Percentiles rank a stretch among this genome's conserved stretches.
Conservation (phyloP, 2,797 vertebrate genomes). For the Erpetoichthys calabaricus region DNA sequence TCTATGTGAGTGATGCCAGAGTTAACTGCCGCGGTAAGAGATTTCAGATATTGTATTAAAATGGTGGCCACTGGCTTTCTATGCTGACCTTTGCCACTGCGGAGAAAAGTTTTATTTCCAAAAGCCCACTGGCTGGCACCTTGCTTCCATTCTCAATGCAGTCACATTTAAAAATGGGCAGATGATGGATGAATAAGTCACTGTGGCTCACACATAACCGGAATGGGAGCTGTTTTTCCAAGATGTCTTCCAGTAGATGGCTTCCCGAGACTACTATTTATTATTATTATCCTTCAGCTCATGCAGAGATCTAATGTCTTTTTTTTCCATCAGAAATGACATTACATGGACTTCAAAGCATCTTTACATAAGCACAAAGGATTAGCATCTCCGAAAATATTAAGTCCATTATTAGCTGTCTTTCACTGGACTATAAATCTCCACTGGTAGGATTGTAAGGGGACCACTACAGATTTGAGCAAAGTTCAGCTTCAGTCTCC, state of each 20-base stretch:
- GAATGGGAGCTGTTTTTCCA: no score
- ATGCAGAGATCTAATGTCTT: no score
- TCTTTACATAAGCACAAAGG: slow-evolving; percentile 14
- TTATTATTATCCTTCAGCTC: no score
- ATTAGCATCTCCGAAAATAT: slow-evolving; percentile 3
- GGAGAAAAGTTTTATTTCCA: no score
- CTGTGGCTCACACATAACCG: no score
- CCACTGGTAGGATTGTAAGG: background rate
- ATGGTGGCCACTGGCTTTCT: slow-evolving; percentile 5
- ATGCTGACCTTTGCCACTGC: no score
- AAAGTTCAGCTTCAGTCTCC: background rate
- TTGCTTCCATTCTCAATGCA: no score
- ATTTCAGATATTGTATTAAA: slow-evolving; percentile 24
- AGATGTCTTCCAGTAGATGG: no score
- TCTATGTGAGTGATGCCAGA: slow-evolving; percentile 9
- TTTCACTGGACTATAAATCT: background rate
- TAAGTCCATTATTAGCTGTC: slow-evolving; percentile 7
- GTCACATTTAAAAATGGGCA: no score
- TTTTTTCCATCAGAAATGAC: slow-evolving; percentile 23
- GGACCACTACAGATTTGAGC: background rate
- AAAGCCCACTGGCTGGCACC: no score
- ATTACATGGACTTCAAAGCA: slow-evolving; percentile 25
- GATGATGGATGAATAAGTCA: no score
- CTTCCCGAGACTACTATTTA: no score
- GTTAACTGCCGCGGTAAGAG: slow-evolving; percentile 17